phyloP scores from a whole-genome alignment of 2,888 invertebrate genomes.

The Panzeria rudis region DNA sequence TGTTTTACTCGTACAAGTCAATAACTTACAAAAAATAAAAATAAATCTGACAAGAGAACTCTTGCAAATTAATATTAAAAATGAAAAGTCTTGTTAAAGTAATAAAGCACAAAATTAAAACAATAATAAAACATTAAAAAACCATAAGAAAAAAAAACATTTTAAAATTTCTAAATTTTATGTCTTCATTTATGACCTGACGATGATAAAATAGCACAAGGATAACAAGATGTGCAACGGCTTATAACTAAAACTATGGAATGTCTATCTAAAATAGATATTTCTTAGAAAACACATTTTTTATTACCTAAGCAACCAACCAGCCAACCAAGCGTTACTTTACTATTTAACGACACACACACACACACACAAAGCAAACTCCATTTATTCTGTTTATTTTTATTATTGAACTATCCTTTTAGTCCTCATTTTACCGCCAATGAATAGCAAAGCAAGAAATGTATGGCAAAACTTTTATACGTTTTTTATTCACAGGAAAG shows the following conservation, averaged over 20 bases:
- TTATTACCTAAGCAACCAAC: slow-evolving; percentile 2
- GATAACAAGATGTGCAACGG: slow-evolving; percentile 44
- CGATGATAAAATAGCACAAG: slow-evolving; percentile 29
- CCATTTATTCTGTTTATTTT: not conserved
- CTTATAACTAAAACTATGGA: slow-evolving; percentile 29
- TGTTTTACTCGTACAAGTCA: slow-evolving; percentile 12
- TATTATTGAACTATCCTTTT: slow-evolving; percentile 33
- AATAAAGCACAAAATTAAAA: slow-evolving; percentile 46
- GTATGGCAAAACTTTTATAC: slow-evolving; percentile 9
- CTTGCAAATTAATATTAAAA: slow-evolving; percentile 10
- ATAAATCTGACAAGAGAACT: not conserved
- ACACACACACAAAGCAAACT: not conserved
- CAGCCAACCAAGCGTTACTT: slow-evolving; percentile 1
- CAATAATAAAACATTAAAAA: slow-evolving; percentile 6
- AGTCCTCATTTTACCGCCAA: slow-evolving; percentile 17
- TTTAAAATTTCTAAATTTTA: slow-evolving; percentile 26
- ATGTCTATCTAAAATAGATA: slow-evolving; percentile 9
- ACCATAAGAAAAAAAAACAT: not conserved
- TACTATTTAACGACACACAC: not conserved
- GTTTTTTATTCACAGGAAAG: slow-evolving; percentile 2
- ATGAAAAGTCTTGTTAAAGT: not conserved
- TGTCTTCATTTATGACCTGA: slow-evolving; percentile 44
- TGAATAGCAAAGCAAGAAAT: slow-evolving; percentile 2
- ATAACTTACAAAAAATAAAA: not conserved
- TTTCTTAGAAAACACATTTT: slow-evolving; percentile 1